phyloP scores from a whole-genome alignment of 2,888 invertebrate species.

The Cosmorhoe ocellata region DNA sequence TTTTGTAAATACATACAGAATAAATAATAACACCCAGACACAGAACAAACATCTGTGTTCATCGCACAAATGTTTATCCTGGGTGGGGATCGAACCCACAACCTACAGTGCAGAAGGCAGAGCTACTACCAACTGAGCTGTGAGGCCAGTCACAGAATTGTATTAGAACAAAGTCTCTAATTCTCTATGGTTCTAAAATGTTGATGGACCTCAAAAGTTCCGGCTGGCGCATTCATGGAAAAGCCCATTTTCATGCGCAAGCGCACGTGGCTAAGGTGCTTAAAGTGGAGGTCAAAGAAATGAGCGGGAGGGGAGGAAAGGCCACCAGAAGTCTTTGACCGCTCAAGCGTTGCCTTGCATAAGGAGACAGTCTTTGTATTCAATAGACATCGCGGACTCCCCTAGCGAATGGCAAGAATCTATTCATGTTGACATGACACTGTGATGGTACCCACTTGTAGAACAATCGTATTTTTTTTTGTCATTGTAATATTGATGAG shows the following conservation, averaged over 20 bases:
- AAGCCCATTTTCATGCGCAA: conserved; percentile 69
- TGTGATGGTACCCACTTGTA: conserved; percentile 53
- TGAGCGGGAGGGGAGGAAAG: conserved; percentile 35
- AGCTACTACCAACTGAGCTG: too few relatives aligned
- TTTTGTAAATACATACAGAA: too few relatives aligned
- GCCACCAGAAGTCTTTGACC: conserved; percentile 70
- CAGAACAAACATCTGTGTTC: too few relatives aligned
- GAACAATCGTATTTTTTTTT: conserved; percentile 68
- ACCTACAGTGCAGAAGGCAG: too few relatives aligned
- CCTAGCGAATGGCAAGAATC: conserved; percentile 72
- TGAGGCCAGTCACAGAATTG: too few relatives aligned
- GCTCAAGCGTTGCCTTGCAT: conserved; percentile 69
- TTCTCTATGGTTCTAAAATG: too few relatives aligned
- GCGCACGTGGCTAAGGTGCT: conserved; percentile 54
- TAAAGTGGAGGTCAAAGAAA: conserved; percentile 35
- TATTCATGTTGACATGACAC: conserved; percentile 63
- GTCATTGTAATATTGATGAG: conserved; percentile 62
- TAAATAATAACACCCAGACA: too few relatives aligned
- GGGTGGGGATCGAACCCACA: too few relatives aligned
- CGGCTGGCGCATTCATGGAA: conserved; percentile 74
- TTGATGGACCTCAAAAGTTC: conserved; percentile 51
- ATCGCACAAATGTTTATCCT: too few relatives aligned
- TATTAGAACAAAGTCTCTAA: too few relatives aligned
- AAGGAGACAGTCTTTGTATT: conserved; percentile 71
- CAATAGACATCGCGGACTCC: conserved; percentile 64